Evolutionary conservation across 2,113 vertebrate genomes (phyloP), one percentile per base, ranked within the genome.

Genomic region (Podocnemis expansa): DNA sequence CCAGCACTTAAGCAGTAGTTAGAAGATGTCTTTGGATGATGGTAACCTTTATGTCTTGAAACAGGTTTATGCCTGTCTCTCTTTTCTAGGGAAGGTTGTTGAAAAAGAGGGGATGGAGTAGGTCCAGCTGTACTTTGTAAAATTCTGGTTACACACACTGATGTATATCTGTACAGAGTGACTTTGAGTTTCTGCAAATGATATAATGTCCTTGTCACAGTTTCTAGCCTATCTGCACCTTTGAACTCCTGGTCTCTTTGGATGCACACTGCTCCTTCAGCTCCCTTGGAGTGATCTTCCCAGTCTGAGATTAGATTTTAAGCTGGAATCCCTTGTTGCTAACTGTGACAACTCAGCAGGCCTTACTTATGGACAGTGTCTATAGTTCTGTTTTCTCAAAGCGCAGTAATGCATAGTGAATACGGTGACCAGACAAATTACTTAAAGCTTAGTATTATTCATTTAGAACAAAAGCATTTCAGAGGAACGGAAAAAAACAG

Each of bases 131-230:
- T 38, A 43, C 22, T 49, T 51, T 76, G 31, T 75, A 12, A 49
- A 3, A 24, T 38, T 25, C 86, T 58, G 16, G 34, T 92, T 11
- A 9, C 34, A 34, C 60, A 21, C 9, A 51, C 9, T 80, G 54
- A 51, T 91, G 34, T 11, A 17, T 1, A 1, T 67, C 11, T 81
- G 2, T 52, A 24, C 73, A 70, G 51, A 38, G 8, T 1, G 1
- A 43, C 45, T 78, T 24, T 89, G 90, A 54, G 75, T 93, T 89
- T 75, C 2, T 21, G 5, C 1, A 2, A 51, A 70, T 0, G 1
- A 13, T 43, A 14, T 0, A 0, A 8, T 22, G 29, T 2, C 47
- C 60, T 63, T 34, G 16, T 73, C 2, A 38, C 8, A 2, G 78
- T 84, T 87, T 25, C 9, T 5, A 1, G 1, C 45, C 49, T 17